phyloP scores from a whole-genome alignment of 30 jellyfish, hydroid and myxozoan species.

The Turritopsis rubra region DNA sequence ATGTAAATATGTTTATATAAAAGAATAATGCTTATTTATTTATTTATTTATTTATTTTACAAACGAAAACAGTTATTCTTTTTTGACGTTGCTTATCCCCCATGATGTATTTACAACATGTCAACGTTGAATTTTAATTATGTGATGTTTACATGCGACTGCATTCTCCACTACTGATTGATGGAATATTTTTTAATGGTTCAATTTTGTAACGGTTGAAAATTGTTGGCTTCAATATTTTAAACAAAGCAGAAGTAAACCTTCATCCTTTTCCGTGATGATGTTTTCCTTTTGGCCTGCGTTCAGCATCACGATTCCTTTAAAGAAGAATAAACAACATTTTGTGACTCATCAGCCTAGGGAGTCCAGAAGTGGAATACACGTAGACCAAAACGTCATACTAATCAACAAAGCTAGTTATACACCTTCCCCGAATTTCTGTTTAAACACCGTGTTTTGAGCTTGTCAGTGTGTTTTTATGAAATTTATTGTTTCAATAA shows the following conservation, averaged over 20 bases:
- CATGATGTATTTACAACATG: neutral
- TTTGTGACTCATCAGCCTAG: too few species aligned
- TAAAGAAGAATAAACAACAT: neutral
- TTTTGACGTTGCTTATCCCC: neutral
- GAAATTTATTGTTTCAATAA: too few species aligned
- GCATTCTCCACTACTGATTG: too few species aligned
- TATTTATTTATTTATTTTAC: neutral
- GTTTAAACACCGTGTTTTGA: too few species aligned
- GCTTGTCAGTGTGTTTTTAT: too few species aligned
- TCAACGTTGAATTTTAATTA: neutral
- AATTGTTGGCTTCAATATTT: neutral
- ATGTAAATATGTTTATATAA: neutral
- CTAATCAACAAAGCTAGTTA: too few species aligned
- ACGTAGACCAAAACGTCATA: too few species aligned
- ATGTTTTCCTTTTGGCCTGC: neutral
- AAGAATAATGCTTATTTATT: neutral
- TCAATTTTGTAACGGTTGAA: neutral
- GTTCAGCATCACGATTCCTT: neutral
- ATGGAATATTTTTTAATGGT: too few species aligned
- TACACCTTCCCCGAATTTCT: too few species aligned
- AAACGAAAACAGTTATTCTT: neutral
- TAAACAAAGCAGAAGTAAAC: neutral
- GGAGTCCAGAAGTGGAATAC: too few species aligned
- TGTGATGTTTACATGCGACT: too few species aligned
- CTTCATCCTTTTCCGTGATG: neutral